Base-by-base conservation (phyloP, 2,888 invertebrate species). In the Pyrochroa serraticornis region DNA sequence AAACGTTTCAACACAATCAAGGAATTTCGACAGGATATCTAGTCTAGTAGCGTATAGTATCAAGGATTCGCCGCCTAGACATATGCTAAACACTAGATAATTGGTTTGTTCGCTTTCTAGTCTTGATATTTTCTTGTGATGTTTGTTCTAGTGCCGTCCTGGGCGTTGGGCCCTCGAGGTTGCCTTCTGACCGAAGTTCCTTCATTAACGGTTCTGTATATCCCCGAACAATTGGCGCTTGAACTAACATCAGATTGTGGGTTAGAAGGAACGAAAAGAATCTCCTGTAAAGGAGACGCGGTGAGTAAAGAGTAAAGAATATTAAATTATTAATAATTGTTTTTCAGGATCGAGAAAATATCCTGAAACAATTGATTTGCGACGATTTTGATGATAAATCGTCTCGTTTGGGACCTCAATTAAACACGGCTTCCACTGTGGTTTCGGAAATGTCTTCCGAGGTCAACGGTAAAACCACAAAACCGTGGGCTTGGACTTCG, bases 201-300 rank as follows among this genome's bases (percentile, higher is more conserved):
- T 3, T 89, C 89, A 32, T 79, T 90, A 63, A 91, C 90, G 0
- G 86, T 89, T 63, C 82, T 90, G 56, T 91, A 89, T 74, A 83
- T 90, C 72, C 90, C 90, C 30, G 91, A 91, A 73, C 88, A 88
- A 73, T 88, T 89, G 33, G 89, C 89, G 42, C 85, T 91, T 46
- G 90, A 89, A 75, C 81, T 91, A 51, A 88, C 89, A 35, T 85
- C 88, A 30, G 90, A 91, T 75, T 91, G 91, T 68, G 90, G 90
- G 46, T 78, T 89, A 58, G 89, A 88, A 58, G 90, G 89, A 7
- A 86, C 89, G 2, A 84, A 88, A 71, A 83, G 87, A 61, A 86
- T 90, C 55, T 85, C 89, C 63, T 91, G 91, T 77, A 88, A 87
- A 71, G 89, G 90, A 68, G 87, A 88, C 77, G 85, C 88, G 82